Base-by-base conservation (phyloP, 1,140 invertebrate species). In the Lepidurus couesii region DNA sequence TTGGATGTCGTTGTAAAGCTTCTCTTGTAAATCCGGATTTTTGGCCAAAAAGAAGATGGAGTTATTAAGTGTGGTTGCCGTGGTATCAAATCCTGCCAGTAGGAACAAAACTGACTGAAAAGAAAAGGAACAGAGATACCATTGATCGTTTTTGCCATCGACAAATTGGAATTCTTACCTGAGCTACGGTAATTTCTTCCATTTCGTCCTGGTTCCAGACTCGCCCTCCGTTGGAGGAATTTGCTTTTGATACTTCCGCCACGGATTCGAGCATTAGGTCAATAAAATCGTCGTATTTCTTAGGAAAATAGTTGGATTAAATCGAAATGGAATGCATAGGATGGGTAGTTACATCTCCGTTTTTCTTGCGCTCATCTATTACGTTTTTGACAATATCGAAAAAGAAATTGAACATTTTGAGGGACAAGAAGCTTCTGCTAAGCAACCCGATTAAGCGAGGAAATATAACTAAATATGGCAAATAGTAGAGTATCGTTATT, bases 51-150 rank as follows among this genome's bases (percentile, higher is more conserved):
- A 89, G 81, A 91, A 89, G 0, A 92, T 82, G 9, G 88, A 86
- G 81, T 90, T 91, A 0, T 89, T 85, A 77, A 95, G 88, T 1
- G 90, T 87, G 6, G 89, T 90, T 0, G 91, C 90, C 0, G 92
- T 92, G 0, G 93, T 94, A 83, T 95, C 92, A 77, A 90, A 92
- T 7, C 92, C 91, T 53, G 92, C 92, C 1, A 89, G 84, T 76
- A 92, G 91, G 82, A 93, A 93, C 0, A 90, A 86, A 13, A 90
- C 89, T 0, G 88, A 89, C 83, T 92, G 91, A 1, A 16, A 53
- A 6, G 13, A 65, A 65, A 4, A 13, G 21, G 13, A n/a, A 13
- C 13, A 53, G 13, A n/a, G 13, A 21, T 47, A 16, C 53, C 1
- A 34, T 3, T 34, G 2, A 34, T 34, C 0, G 8, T 21, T 0